Evolutionary conservation across 2,797 vertebrate genomes (phyloP), one percentile per base, ranked within the genome.

Genomic region (Pyrocephalus nanus): DNA sequence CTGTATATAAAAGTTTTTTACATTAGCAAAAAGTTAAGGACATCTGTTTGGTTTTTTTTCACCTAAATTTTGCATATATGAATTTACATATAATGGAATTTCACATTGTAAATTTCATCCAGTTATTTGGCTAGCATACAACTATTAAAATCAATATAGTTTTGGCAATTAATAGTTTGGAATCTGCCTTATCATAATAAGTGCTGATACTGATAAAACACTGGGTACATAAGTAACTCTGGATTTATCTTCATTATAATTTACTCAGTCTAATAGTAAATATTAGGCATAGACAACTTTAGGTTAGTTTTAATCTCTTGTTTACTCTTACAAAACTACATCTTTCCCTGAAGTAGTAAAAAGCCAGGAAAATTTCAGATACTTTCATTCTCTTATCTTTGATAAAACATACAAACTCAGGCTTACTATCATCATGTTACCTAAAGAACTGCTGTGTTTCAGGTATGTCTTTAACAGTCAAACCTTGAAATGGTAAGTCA

Each of bases 401-500:
- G 22, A 67, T 64, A 48, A 64, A 64, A 86, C 18, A 47, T 54
- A 14, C 1, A 48, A 74, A 83, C 26, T 74, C 30, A 30, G 40
- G 12, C n/a, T 54, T 50, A 17, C 42, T 78, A 42, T 58, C 30
- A 47, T 91, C 26, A 65, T 71, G 15, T 27, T 86, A 22, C 67
- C 70, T 93, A 64, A 86, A 95, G 40, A 85, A 72, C 21, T 77
- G 43, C 66, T 67, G 55, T 25, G n/a, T 77, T 88, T 15, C 71
- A 75, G 43, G 75, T 70, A 81, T 14, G 4, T 73, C n/a, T 94
- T 75, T 96, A 91, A 91, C 57, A 95, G 69, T 79, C 67, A 97
- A 92, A 95, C 64, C 89, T 96, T 96, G 89, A 97, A 97, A 95
- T 81, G 67, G 42, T 86, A 92, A 92, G 94, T 97, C 65, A 95